phyloP scores from a whole-genome alignment of 2,113 vertebrate genomes.

The Mesoclemmys tuberculata region DNA sequence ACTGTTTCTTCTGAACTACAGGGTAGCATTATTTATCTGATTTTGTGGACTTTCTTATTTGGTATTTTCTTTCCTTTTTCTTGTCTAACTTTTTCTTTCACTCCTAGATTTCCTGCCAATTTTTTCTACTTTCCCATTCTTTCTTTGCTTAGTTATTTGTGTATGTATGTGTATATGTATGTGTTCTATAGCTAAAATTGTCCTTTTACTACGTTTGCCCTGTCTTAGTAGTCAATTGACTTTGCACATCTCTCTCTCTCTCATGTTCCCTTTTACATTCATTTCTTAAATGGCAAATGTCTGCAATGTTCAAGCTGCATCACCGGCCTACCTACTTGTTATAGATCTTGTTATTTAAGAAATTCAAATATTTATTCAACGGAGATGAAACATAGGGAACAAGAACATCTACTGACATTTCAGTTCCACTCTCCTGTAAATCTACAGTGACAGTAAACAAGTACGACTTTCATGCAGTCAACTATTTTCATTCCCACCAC shows the following conservation, averaged over 20 bases:
- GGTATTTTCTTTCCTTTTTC: neutral
- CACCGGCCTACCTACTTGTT: constrained; percentile 20
- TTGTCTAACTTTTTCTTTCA: neutral
- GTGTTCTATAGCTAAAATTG: neutral
- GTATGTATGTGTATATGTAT: neutral
- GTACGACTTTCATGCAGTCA: neutral
- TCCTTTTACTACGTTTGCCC: neutral
- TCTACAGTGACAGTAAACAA: neutral
- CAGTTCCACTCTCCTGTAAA: constrained; percentile 27
- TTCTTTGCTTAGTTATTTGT: neutral
- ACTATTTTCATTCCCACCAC: neutral
- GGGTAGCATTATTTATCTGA: neutral
- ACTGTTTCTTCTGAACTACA: neutral
- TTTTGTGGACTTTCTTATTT: neutral
- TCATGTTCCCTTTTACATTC: constrained; percentile 4
- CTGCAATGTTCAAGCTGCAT: neutral
- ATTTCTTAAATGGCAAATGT: constrained; percentile 24
- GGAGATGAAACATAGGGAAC: neutral
- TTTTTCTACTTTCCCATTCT: neutral
- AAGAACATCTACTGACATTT: constrained; percentile 36
- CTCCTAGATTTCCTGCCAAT: neutral
- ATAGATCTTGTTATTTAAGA: constrained; percentile 35
- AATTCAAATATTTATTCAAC: neutral
- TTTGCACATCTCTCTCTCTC: neutral
- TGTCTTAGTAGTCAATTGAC: neutral